These are phyloP conservation scores for Drosophila busckii DNA, from an alignment of 1,140 invertebrate genomes.

Conservation along the genomic window DNA sequence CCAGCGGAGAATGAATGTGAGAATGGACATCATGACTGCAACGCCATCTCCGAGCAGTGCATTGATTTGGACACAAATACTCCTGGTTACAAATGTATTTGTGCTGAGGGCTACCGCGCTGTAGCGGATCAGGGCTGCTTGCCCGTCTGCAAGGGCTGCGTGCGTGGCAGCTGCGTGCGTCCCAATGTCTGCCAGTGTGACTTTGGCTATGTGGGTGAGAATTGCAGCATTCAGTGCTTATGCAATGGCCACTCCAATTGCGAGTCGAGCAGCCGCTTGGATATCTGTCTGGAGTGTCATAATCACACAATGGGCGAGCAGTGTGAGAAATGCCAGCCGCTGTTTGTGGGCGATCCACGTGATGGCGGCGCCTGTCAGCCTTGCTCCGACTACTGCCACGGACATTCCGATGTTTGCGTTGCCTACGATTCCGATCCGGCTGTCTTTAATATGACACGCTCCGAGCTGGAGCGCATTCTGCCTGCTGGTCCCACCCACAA, in stretches of 20 bases:
- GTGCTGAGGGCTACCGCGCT: conserved; percentile 89
- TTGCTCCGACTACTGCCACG: conserved; percentile 93
- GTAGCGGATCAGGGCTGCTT: conserved; percentile 83
- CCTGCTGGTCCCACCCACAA: conserved; percentile 84
- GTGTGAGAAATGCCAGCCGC: conserved; percentile 92
- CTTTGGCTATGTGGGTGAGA: conserved; percentile 96
- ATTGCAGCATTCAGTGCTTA: conserved; percentile 95
- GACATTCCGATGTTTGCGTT: conserved; percentile 91
- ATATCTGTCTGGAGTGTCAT: conserved; percentile 90
- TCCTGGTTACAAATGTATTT: conserved; percentile 90
- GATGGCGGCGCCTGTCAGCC: conserved; percentile 92
- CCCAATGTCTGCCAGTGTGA: conserved; percentile 93
- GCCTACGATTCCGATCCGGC: conserved; percentile 81
- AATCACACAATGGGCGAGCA: conserved; percentile 94
- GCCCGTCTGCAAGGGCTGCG: conserved; percentile 94
- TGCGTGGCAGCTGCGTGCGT: conserved; percentile 90
- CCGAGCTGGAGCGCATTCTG: conserved; percentile 81
- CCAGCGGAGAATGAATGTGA: conserved; percentile 96
- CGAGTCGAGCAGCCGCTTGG: conserved; percentile 89
- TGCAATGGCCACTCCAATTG: conserved; percentile 97
- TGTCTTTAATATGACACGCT: conserved; percentile 81
- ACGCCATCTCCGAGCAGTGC: conserved; percentile 90
- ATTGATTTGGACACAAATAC: conserved; percentile 82
- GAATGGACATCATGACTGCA: conserved; percentile 95
- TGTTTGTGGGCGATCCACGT: conserved; percentile 94